These are phyloP conservation scores for Aporophyla nigra DNA, from an alignment of 2,888 invertebrate species.

Conservation along the genomic window DNA sequence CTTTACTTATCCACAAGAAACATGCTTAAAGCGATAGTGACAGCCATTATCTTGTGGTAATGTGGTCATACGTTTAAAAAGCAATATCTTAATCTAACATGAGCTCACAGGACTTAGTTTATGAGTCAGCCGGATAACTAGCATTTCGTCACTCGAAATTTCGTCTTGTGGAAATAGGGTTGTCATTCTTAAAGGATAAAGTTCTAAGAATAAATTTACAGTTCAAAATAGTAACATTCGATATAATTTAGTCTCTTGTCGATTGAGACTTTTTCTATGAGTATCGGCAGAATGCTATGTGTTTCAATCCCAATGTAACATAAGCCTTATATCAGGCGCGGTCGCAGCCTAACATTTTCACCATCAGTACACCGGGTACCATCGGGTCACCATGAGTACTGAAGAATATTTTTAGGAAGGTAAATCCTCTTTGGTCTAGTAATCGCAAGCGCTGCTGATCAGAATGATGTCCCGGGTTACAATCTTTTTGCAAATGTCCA, in stretches of 20 bases:
- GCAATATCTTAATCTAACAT: constrained; percentile 60
- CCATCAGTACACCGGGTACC: no score
- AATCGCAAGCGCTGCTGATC: no score
- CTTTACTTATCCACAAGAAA: not conserved
- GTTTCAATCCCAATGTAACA: not conserved
- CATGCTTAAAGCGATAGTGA: not conserved
- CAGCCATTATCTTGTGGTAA: constrained; percentile 34
- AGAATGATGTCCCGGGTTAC: no score
- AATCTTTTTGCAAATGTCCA: no score
- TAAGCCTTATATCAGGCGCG: no score
- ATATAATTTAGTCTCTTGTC: not conserved
- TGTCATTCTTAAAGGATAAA: not conserved
- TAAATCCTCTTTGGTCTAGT: no score
- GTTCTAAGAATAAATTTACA: not conserved
- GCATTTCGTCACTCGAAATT: constrained; percentile 58
- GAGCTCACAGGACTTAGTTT: constrained; percentile 46
- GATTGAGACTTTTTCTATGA: not conserved
- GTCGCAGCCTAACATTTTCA: no score
- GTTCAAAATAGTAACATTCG: not conserved
- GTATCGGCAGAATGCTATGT: not conserved
- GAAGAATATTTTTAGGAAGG: no score
- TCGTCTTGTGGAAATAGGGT: constrained; percentile 49
- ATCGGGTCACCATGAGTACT: no score
- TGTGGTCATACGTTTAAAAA: constrained; percentile 53
- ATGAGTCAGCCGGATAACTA: constrained; percentile 64